Evolutionary conservation across 2,797 vertebrate genomes (phyloP).

Genomic region (Darevskia nairensis): DNA sequence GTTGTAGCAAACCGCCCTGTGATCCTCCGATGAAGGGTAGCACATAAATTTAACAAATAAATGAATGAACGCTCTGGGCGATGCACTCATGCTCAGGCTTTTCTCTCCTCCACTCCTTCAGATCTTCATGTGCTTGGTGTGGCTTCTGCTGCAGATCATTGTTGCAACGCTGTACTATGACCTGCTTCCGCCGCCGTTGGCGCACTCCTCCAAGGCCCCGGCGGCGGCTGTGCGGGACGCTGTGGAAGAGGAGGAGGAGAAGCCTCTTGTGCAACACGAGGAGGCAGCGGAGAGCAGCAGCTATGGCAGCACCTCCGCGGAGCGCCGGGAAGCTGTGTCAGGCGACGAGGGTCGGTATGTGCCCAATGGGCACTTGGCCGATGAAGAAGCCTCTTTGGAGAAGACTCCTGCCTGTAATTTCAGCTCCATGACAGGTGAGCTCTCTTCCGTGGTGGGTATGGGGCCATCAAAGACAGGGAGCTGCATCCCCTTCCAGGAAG

Average conservation of each 20-base stretch:
- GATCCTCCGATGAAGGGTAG: no score
- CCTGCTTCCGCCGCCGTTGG: slow-evolving; percentile 43
- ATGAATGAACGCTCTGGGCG: neutral
- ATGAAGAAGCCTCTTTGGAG: slow-evolving; percentile 8
- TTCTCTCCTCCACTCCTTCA: slow-evolving; percentile 45
- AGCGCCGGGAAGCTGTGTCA: neutral
- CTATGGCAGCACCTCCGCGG: slow-evolving; percentile 72
- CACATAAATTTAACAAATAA: no score
- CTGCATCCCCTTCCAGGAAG: no score
- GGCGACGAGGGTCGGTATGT: slow-evolving; percentile 38
- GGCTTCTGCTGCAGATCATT: slow-evolving; percentile 83
- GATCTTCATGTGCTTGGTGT: slow-evolving; percentile 88
- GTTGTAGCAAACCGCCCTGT: no score
- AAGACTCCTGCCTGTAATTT: slow-evolving; percentile 62
- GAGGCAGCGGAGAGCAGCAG: slow-evolving; percentile 69
- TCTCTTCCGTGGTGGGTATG: neutral
- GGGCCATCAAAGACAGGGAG: no score
- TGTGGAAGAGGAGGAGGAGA: slow-evolving; percentile 47
- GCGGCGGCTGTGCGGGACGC: neutral
- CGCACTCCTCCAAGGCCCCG: neutral
- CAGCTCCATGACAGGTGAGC: slow-evolving; percentile 76
- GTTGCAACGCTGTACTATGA: slow-evolving; percentile 86
- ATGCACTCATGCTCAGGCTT: neutral
- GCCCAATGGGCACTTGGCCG: slow-evolving; percentile 48
- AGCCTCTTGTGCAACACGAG: slow-evolving; percentile 57